Conservation (phyloP, 2,888 invertebrate genomes). For the Scaptomyza polygonia region DNA sequence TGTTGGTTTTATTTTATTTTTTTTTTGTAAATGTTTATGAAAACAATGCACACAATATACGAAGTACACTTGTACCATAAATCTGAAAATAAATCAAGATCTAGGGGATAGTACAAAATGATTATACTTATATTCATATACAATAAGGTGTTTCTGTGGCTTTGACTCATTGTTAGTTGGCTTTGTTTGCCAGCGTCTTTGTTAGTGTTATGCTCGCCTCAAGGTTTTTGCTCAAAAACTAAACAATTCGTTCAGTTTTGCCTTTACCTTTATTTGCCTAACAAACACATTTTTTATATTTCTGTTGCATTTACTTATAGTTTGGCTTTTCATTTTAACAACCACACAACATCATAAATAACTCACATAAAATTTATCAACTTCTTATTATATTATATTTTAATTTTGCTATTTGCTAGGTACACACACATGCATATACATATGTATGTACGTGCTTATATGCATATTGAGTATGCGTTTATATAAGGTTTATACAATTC, state of each 20-base stretch:
- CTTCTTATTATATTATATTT: constrained; percentile 49
- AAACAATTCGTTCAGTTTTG: constrained; percentile 42
- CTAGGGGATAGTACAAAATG: constrained; percentile 31
- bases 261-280: not conserved
- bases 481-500: constrained; percentile 74
- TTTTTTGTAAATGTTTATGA: constrained; percentile 15
- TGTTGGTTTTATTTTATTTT: constrained; percentile 6
- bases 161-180: constrained; percentile 15
- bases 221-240: constrained; percentile 45
- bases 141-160: constrained; percentile 32
- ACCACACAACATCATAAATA: constrained; percentile 72
- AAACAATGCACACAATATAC: constrained; percentile 7
- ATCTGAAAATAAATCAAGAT: constrained; percentile 30
- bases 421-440: not conserved
- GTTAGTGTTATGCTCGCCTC: constrained; percentile 54
- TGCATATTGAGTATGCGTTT: constrained; percentile 12
- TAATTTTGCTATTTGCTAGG: constrained; percentile 9
- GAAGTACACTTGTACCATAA: constrained; percentile 9
- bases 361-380: constrained; percentile 75
- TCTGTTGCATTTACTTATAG: constrained; percentile 17
- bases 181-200: constrained; percentile 27
- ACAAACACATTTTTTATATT: constrained; percentile 23
- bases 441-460: not conserved
- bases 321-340: constrained; percentile 25
- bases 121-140: constrained; percentile 19